These are phyloP conservation scores for Philopedon plagiatum DNA, from an alignment of 2,888 invertebrate genomes.

Conservation along the genomic window DNA sequence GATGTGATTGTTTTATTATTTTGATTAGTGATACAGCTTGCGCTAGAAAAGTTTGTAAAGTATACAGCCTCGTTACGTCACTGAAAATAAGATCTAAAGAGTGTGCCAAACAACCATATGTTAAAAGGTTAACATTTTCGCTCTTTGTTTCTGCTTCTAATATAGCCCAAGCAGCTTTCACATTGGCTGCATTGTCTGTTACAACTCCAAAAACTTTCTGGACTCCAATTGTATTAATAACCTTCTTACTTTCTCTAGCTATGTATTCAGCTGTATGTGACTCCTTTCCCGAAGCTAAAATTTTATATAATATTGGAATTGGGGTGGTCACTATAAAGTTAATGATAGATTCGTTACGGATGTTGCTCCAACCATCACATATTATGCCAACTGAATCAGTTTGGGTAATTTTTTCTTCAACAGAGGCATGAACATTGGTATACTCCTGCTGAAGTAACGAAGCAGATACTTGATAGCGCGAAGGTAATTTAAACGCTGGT, in stretches of 20 bases:
- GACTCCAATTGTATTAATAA: constrained; percentile 12
- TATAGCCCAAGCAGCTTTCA: constrained; percentile 17
- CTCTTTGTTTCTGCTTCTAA: constrained; percentile 3
- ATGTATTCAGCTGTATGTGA: constrained; percentile 54
- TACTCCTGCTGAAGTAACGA: background rate
- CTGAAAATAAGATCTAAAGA: background rate
- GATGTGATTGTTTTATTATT: background rate
- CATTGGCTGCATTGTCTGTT: constrained; percentile 53
- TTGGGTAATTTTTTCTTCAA: background rate
- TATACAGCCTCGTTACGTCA: background rate
- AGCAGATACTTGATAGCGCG: background rate
- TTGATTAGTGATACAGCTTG: background rate
- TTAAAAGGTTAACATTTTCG: no score
- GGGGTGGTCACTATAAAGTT: constrained; percentile 58
- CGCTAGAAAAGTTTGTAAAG: background rate
- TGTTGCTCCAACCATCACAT: constrained; percentile 49
- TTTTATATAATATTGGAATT: constrained; percentile 55
- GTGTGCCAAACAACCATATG: constrained; percentile 6
- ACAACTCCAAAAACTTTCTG: constrained; percentile 33
- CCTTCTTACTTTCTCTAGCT: constrained; percentile 46
- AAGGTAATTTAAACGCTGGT: constrained; percentile 12
- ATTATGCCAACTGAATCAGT: background rate
- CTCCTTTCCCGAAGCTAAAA: constrained; percentile 51
- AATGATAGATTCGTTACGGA: constrained; percentile 53
- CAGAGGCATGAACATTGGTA: background rate